phyloP scores from a whole-genome alignment of 2,888 invertebrate genomes.

The Aphrophora alni region DNA sequence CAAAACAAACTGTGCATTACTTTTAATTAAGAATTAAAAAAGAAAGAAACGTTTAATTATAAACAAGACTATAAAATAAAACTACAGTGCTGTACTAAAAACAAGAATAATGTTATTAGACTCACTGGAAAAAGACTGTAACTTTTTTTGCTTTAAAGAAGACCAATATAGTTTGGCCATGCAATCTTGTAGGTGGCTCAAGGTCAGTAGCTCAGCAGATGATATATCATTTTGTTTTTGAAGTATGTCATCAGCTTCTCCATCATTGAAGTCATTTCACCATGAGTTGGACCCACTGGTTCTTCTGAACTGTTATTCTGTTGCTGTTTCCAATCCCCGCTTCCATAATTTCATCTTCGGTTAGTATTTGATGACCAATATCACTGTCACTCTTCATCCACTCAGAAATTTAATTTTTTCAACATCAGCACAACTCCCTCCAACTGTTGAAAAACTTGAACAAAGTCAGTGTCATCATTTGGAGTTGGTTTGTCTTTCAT shows the following conservation, averaged over 20 bases:
- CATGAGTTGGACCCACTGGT: slow-evolving; percentile 26
- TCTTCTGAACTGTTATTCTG: slow-evolving; percentile 23
- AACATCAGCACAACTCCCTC: slow-evolving; percentile 27
- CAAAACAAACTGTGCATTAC: too few relatives aligned
- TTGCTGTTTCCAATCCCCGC: slow-evolving; percentile 26
- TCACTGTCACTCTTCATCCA: slow-evolving; percentile 31
- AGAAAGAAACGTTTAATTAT: too few relatives aligned
- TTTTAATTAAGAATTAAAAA: too few relatives aligned
- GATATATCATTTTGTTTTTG: slow-evolving; percentile 37
- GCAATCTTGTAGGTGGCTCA: slow-evolving; percentile 28
- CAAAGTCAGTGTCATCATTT: slow-evolving; percentile 26
- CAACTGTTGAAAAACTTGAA: slow-evolving; percentile 32
- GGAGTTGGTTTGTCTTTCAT: slow-evolving; percentile 4
- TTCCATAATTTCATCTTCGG: slow-evolving; percentile 31
- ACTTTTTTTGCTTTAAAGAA: slow-evolving; percentile 24
- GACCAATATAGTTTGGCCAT: slow-evolving; percentile 23
- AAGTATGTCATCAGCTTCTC: slow-evolving; percentile 36
- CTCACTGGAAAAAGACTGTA: too few relatives aligned
- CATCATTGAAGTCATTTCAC: slow-evolving; percentile 35
- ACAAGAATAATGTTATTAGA: too few relatives aligned
- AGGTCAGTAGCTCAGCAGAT: slow-evolving; percentile 10
- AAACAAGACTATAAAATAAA: too few relatives aligned
- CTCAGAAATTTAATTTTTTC: slow-evolving; percentile 28
- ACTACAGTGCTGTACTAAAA: too few relatives aligned
- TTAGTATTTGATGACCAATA: slow-evolving; percentile 27